Percentiles rank a stretch among this genome's conserved stretches.
These are phyloP conservation scores for Nesoenas mayeri DNA, from an alignment of 2,113 vertebrate genomes.

Conservation along the genomic window DNA sequence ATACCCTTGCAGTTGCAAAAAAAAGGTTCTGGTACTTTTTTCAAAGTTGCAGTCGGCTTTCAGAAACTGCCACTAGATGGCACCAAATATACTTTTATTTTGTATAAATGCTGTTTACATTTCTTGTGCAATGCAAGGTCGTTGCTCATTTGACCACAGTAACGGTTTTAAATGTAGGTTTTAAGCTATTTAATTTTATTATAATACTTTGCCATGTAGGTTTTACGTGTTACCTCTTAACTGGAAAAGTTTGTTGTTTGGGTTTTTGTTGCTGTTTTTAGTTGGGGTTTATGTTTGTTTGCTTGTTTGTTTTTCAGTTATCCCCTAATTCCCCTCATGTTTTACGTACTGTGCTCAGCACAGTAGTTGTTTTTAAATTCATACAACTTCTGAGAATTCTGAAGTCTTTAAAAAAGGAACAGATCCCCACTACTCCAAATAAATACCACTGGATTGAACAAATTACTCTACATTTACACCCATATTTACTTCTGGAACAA, in stretches of 20 bases:
- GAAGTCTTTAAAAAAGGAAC: neutral
- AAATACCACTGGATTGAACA: neutral
- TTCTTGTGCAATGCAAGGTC: neutral
- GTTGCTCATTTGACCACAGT: neutral
- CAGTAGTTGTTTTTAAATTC: neutral
- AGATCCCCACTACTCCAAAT: neutral
- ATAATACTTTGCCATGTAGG: neutral
- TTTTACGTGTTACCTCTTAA: neutral
- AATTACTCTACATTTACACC: neutral
- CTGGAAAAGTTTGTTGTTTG: too few relatives aligned
- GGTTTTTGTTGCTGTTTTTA: too few relatives aligned
- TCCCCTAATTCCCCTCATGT: neutral
- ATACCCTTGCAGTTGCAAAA: rapidly evolving
- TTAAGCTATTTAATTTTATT: neutral
- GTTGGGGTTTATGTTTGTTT: too few relatives aligned
- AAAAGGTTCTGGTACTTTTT: rapidly evolving
- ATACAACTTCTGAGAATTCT: neutral
- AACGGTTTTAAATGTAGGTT: neutral
- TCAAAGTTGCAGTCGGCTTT: neutral
- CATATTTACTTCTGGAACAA: neutral
- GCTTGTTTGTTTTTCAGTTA: neutral
- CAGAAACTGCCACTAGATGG: conserved; percentile 71
- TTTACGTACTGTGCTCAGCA: neutral
- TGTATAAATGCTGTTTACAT: neutral
- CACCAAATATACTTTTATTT: conserved; percentile 54